Conservation (phyloP, 2,113 vertebrate genomes). For the Equus przewalskii region DNA sequence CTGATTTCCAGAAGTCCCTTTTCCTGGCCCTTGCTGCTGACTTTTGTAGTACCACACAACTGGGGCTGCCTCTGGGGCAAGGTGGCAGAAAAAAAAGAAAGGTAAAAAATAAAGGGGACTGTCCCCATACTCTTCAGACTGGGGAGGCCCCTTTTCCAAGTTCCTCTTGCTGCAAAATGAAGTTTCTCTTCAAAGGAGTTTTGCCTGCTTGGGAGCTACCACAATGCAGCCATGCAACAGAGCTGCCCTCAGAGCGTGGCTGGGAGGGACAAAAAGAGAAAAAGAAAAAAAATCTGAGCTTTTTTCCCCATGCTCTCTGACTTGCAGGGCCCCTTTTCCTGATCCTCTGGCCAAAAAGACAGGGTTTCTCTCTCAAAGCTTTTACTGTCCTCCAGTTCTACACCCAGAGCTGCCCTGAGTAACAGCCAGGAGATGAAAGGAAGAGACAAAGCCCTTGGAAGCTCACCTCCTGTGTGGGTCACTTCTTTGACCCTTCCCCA, state of each 20-base stretch:
- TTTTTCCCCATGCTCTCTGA: not conserved
- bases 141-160: not conserved
- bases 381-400: not conserved
- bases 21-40: not conserved
- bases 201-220: not conserved
- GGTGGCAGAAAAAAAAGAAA: not conserved
- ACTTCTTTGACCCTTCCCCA: not conserved
- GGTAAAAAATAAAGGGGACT: not conserved
- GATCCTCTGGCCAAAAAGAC: not conserved
- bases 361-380: not conserved
- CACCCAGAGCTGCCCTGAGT: not conserved
- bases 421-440: not conserved
- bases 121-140: not conserved
- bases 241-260: not conserved
- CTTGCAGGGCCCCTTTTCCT: not conserved
- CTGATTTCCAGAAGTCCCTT: not conserved
- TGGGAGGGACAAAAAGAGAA: not conserved
- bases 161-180: not conserved
- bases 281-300: not conserved
- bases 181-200: not conserved
- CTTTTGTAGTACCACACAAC: not conserved
- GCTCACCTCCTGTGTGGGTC: not conserved
- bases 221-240: not conserved
- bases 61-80: not conserved
- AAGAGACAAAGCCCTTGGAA: not conserved